phyloP scores from a whole-genome alignment of 2,113 vertebrate genomes.

The Notarius quadriscutis region DNA sequence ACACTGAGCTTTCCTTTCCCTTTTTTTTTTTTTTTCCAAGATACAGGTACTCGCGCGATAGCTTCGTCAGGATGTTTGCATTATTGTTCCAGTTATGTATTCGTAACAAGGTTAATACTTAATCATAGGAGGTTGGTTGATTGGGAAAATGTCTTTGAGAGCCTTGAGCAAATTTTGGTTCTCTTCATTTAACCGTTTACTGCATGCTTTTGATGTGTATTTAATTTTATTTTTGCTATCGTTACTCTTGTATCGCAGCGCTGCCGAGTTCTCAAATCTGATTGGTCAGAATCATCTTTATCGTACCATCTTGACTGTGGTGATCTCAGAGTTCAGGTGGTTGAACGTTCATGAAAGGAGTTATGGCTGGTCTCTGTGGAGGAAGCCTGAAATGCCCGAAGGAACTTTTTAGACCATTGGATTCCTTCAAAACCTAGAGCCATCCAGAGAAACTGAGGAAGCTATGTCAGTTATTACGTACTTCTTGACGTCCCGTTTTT shows the following conservation, averaged over 20 bases:
- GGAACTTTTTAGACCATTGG: not conserved
- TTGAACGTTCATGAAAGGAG: not conserved
- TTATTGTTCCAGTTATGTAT: constrained; percentile 30
- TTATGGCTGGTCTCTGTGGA: not conserved
- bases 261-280: not conserved
- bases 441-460: not conserved
- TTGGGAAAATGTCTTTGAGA: not conserved
- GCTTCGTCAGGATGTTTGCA: constrained; percentile 37
- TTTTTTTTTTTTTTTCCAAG: not conserved
- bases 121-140: constrained; percentile 15
- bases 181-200: not conserved
- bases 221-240: not conserved
- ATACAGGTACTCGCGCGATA: not conserved
- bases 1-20: constrained; percentile 26
- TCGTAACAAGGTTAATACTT: constrained; percentile 43
- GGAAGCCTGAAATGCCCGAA: not conserved
- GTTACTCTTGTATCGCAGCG: not conserved
- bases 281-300: not conserved
- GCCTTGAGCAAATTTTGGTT: constrained; percentile 2
- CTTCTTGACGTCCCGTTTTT: too few relatives aligned
- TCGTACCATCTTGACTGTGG: not conserved
- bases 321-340: not conserved
- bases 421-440: not conserved
- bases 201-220: not conserved
- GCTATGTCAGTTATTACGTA: not conserved